Base-by-base conservation (phyloP, 2,888 invertebrate genomes). In the Rhamphomyia laevipes region DNA sequence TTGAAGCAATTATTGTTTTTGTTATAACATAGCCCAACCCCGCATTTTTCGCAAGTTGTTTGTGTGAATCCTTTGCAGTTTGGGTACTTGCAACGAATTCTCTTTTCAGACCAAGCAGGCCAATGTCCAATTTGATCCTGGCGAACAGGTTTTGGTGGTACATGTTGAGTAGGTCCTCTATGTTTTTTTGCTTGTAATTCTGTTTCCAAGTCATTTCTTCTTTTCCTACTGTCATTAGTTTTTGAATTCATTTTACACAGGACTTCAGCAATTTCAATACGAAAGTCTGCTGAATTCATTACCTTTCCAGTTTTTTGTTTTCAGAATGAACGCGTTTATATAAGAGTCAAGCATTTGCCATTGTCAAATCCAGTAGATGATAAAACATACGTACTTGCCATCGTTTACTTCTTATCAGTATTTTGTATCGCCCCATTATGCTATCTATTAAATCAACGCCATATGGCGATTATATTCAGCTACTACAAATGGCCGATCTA, bases 311-410 rank as follows among this genome's bases (percentile, higher is more conserved):
- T 21, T 5, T 21, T 21, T 21, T n/a, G n/a, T n/a, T 21, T 21
- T 21, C 21, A 3, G 21, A 21, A 21, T 21, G 21, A 5, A 21
- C 21, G 5, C 3, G 5, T 21, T 21, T 21, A 21, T 21, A 21
- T n/a, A 50, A 18, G n/a, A 60, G 45, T 58, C 61, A 64, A 18
- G 62, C 46, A 53, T 63, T 63, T 11, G 55, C 48, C 52, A 61
- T 58, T 9, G 53, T 49, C 11, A 63, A 46, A 43, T 64, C 62
- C 37, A 63, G 48, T 10, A 58, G 53, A 52, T 64, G 63, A 45
- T 59, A 60, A 55, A 63, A 62, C 27, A 63, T 43, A 13, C 61
- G 57, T 23, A 65, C 46, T 30, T 61, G 58, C 60, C 63, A 62
- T 51, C 57, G 45, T 54, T 51, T 57, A 55, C 53, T 56, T 51